phyloP scores from a whole-genome alignment of 2,797 vertebrate genomes.

The Ctenosaura bakeri region DNA sequence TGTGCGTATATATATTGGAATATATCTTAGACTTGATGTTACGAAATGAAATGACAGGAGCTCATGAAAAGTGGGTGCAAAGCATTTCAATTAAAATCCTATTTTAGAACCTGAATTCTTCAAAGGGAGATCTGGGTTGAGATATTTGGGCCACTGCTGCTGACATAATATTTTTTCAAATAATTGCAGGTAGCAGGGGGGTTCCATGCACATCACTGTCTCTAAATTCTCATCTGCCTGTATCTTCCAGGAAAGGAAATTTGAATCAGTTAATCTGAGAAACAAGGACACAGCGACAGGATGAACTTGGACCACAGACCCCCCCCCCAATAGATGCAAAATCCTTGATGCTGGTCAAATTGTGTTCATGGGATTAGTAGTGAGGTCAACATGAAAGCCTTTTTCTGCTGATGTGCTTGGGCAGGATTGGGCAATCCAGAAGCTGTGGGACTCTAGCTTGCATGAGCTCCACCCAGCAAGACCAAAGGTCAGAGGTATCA shows the following conservation, averaged over 20 bases:
- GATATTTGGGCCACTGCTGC: neutral
- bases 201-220: neutral
- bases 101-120: constrained; percentile 40
- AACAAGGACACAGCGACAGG: too few relatives aligned
- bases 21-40: constrained; percentile 10
- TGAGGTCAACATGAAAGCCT: neutral
- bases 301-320: too few relatives aligned
- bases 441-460: neutral
- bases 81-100: constrained; percentile 34
- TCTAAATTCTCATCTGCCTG: neutral
- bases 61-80: neutral
- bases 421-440: neutral
- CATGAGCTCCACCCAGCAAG: too few relatives aligned
- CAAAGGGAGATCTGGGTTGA: constrained; percentile 21
- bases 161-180: neutral
- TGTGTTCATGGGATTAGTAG: neutral
- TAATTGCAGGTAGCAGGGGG: neutral
- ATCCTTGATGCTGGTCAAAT: neutral
- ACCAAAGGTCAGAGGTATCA: neutral
- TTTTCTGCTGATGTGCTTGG: neutral
- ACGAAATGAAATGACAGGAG: neutral
- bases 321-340: too few relatives aligned
- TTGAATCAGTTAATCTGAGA: neutral
- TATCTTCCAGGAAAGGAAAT: neutral
- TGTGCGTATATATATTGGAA: neutral